Percentiles rank a stretch among this genome's conserved stretches.
These are phyloP conservation scores for Aplidium turbinatum DNA, from an alignment of 23 tunicate genomes.

Conservation along the genomic window DNA sequence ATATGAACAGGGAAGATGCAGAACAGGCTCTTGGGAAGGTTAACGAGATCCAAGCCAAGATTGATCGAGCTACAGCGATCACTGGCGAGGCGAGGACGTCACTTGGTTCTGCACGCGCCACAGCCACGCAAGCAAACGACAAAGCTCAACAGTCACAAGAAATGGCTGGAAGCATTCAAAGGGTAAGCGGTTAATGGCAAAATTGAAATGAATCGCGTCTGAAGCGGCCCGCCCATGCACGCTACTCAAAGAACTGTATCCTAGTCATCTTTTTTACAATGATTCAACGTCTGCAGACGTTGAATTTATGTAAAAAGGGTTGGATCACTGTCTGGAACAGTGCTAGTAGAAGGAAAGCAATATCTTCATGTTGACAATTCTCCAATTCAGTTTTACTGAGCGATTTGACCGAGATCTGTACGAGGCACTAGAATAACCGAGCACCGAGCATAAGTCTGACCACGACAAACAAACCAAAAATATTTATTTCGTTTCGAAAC, in stretches of 20 bases:
- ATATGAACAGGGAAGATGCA: conserved; percentile 53
- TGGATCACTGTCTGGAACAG: too few relatives aligned
- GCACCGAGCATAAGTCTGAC: too few relatives aligned
- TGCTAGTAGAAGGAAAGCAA: too few relatives aligned
- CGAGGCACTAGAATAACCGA: too few relatives aligned
- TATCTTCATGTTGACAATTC: too few relatives aligned
- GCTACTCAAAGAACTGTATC: background rate
- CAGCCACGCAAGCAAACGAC: conserved; percentile 62
- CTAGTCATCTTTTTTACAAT: background rate
- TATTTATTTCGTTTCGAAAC: too few relatives aligned
- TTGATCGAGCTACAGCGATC: conserved; percentile 53
- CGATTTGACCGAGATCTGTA: too few relatives aligned
- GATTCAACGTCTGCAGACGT: conserved; percentile 8
- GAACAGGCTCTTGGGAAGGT: conserved; percentile 35
- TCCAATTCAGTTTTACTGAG: too few relatives aligned
- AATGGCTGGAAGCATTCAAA: conserved; percentile 64
- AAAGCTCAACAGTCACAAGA: conserved; percentile 75
- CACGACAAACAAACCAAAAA: too few relatives aligned
- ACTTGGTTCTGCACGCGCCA: conserved; percentile 63
- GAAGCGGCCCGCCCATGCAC: background rate
- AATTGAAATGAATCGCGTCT: too few relatives aligned
- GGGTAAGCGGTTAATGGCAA: too few relatives aligned
- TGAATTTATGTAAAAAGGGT: too few relatives aligned
- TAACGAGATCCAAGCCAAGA: conserved; percentile 49
- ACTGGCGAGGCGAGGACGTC: conserved; percentile 46